A percentile compares a stretch with the other conserved stretches of the same genome.
These are phyloP conservation scores for Creontiades dilutus DNA, from an alignment of 2,888 invertebrate species.

Conservation along the genomic window DNA sequence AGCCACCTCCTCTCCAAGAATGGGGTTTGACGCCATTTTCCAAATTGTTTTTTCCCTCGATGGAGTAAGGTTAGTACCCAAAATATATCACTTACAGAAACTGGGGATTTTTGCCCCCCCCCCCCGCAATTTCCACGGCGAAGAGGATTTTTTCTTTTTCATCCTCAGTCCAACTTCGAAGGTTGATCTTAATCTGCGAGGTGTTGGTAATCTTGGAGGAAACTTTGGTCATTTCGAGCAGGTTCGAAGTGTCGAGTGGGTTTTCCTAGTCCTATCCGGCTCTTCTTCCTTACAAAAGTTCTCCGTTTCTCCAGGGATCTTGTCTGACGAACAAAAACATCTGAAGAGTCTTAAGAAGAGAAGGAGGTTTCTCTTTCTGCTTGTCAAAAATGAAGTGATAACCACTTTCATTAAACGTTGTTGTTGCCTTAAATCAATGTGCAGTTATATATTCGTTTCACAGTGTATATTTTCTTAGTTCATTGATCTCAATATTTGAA, in stretches of 20 bases:
- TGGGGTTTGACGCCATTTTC: neutral
- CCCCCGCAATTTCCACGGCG: neutral
- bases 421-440: too few species aligned
- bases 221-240: slow-evolving; percentile 19
- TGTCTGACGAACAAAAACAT: neutral
- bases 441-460: too few species aligned
- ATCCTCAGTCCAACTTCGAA: neutral
- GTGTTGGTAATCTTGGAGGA: neutral
- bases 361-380: too few species aligned
- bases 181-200: neutral
- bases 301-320: neutral
- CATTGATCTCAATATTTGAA: too few species aligned
- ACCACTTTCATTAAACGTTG: too few species aligned
- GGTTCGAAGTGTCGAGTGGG: neutral
- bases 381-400: too few species aligned
- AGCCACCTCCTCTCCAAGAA: neutral
- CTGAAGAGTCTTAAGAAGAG: too few species aligned
- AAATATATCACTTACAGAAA: slow-evolving; percentile 24
- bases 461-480: too few species aligned
- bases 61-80: neutral
- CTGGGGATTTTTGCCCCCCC: neutral
- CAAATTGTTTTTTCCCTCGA: neutral
- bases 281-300: neutral
- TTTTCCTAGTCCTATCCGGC: neutral
- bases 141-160: neutral